phyloP scores from a whole-genome alignment of 2,797 vertebrate genomes.

The Decapterus maruadsi region DNA sequence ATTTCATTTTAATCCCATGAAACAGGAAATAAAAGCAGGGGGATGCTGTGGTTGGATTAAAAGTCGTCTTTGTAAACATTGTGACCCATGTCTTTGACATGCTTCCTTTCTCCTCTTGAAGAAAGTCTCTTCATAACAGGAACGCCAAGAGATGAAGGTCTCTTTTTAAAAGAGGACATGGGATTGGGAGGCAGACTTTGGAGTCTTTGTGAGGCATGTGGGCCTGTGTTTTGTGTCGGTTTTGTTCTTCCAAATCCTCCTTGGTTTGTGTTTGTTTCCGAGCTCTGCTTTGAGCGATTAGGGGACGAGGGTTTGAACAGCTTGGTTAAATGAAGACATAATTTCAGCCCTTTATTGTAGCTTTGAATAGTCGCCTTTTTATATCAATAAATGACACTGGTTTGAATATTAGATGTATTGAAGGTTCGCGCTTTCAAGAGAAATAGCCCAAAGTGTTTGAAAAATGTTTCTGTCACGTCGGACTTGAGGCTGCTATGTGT shows the following conservation, averaged over 20 bases:
- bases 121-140: constrained; percentile 81
- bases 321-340: constrained; percentile 71
- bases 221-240: constrained; percentile 77
- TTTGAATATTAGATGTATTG: constrained; percentile 65
- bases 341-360: constrained; percentile 71
- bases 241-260: constrained; percentile 87
- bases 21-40: constrained; percentile 82
- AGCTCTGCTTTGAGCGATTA: constrained; percentile 85
- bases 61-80: constrained; percentile 85
- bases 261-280: constrained; percentile 77
- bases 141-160: constrained; percentile 83
- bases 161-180: constrained; percentile 76
- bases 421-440: constrained; percentile 59
- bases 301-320: constrained; percentile 70
- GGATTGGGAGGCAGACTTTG: constrained; percentile 81
- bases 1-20: constrained; percentile 86
- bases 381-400: constrained; percentile 71
- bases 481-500: constrained; percentile 35
- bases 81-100: constrained; percentile 87
- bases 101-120: constrained; percentile 78
- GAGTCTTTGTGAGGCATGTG: constrained; percentile 83
- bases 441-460: constrained; percentile 41
- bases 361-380: constrained; percentile 72
- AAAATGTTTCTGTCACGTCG: constrained; percentile 41
- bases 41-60: constrained; percentile 86